Percentiles rank a stretch among this genome's conserved stretches.
phyloP scores from a whole-genome alignment of 2,888 invertebrate species.

The Oscheius sp. region DNA sequence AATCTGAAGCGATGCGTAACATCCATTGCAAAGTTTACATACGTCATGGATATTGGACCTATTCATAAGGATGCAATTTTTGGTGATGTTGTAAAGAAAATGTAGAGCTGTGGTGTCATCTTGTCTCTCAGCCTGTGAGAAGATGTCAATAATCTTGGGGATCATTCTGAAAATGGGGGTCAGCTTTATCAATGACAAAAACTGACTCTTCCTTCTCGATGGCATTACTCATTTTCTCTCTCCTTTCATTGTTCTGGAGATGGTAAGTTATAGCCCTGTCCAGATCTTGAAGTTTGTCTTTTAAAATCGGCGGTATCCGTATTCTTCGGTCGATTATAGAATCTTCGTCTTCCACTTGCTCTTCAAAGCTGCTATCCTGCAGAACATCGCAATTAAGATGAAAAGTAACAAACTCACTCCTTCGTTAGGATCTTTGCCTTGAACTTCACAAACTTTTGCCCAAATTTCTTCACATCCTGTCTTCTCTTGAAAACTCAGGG shows the following conservation, averaged over 20 bases:
- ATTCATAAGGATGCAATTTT: conserved; percentile 97
- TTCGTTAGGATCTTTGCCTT: conserved; percentile 98
- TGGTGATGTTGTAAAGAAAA: conserved; percentile 86
- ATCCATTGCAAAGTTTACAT: background rate
- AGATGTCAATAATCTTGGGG: conserved; percentile 90
- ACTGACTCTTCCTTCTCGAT: conserved; percentile 87
- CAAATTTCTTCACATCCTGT: conserved; percentile 99
- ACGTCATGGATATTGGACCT: conserved; percentile 94
- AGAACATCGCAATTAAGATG: background rate
- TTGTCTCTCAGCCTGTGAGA: conserved; percentile 96
- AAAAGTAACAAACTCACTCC: conserved; percentile 82
- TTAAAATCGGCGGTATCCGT: conserved; percentile 86
- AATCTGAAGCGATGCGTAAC: conserved; percentile 28
- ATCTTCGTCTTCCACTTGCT: conserved; percentile 43
- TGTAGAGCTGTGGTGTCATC: conserved; percentile 94
- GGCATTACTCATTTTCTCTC: conserved; percentile 92
- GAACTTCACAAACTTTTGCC: conserved; percentile 99
- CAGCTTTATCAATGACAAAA: background rate
- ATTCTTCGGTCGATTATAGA: conserved; percentile 39
- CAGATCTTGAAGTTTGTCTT: conserved; percentile 92
- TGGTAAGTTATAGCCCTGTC: conserved; percentile 80
- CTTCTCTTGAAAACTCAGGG: conserved; percentile 99
- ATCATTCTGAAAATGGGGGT: conserved; percentile 79
- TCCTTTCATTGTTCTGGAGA: conserved; percentile 87
- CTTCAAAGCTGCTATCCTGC: conserved; percentile 67